Base-by-base conservation (phyloP, 2,797 vertebrate species). In the Mus caroli region DNA sequence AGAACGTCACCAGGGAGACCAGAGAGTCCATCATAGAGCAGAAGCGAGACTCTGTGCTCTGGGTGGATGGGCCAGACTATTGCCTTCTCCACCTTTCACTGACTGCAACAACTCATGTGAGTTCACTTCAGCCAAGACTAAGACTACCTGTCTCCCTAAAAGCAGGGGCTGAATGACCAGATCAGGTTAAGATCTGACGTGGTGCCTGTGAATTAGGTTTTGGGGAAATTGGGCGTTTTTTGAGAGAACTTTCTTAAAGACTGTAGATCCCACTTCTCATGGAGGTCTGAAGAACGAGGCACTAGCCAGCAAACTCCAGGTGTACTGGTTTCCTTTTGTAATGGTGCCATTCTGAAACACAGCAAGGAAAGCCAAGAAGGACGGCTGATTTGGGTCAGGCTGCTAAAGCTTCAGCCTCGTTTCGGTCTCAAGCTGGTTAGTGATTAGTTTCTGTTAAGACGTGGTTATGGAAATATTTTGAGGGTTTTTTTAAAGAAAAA, bases 401-500 rank as follows among this genome's bases (percentile, higher is more conserved):
- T 75, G 54, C 58, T 88, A 46, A 88, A 52, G 75, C 12, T 37
- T 12, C 1, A 26, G 19, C 24, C 67, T 82, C 56, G 80, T 67
- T 92, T 85, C 78, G 54, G 69, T 62, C 50, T 88, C 43, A 93
- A 58, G 28, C 52, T 10, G 40, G 37, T n/a, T 84, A 76, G 1
- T 4, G 37, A 89, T 92, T 88, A 40, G 14, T 58, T 85, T 76
- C n/a, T 93, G 26, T 69, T 83, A 82, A 91, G 60, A 75, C 94
- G 76, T 76, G 13, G 40, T 90, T 95, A 80, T 28, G 75, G 80
- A 97, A 86, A 73, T 62, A 17, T 60, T 79, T 83, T 40, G 71
- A 71, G 6, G 6, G n/a, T 22, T 71, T 92, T 91, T 67, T 28
- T 58, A 86, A 96, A 89, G 94, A 80, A 92, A 92, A 43, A n/a